Evolutionary conservation across 2,888 invertebrate genomes (phyloP).

Genomic region (Kuschelorhynchus macadamiae): DNA sequence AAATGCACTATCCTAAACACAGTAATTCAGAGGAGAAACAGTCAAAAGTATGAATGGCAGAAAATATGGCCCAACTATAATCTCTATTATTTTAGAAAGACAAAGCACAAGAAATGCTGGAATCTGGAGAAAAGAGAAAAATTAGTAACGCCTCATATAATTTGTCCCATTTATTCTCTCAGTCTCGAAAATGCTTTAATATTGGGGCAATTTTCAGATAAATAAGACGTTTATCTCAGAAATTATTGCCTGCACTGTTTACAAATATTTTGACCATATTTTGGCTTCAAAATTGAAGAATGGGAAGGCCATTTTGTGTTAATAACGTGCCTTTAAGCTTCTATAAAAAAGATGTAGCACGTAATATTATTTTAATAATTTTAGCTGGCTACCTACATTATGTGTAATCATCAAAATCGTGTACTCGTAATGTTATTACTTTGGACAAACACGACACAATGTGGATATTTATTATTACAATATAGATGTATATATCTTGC

Average conservation of each 20-base stretch:
- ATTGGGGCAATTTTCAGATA: slow-evolving; percentile 46
- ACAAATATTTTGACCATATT: slow-evolving; percentile 24
- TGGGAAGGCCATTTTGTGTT: slow-evolving; percentile 11
- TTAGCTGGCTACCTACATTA: slow-evolving; percentile 1
- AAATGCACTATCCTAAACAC: slow-evolving; percentile 28
- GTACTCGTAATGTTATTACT: too few species aligned
- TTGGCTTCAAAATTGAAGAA: slow-evolving; percentile 32
- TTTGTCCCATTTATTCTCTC: slow-evolving; percentile 44
- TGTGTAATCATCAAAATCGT: slow-evolving; percentile 1
- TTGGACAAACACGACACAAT: too few species aligned
- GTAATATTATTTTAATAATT: slow-evolving; percentile 11
- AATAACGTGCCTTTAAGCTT: slow-evolving; percentile 22
- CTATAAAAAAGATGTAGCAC: slow-evolving; percentile 19
- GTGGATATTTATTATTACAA: too few species aligned
- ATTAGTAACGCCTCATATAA: slow-evolving; percentile 42
- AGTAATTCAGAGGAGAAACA: slow-evolving; percentile 21
- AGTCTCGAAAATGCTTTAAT: slow-evolving; percentile 38
- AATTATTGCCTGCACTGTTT: slow-evolving; percentile 41
- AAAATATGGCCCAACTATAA: slow-evolving; percentile 31
- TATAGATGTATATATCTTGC: too few species aligned
- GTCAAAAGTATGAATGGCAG: slow-evolving; percentile 30
- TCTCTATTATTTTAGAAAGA: slow-evolving; percentile 35
- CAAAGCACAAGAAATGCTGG: slow-evolving; percentile 27
- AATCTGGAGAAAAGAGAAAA: slow-evolving; percentile 33
- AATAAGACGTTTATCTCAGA: slow-evolving; percentile 40